Base-by-base conservation (phyloP, 2,888 invertebrate genomes). In the Diarsia rubi region DNA sequence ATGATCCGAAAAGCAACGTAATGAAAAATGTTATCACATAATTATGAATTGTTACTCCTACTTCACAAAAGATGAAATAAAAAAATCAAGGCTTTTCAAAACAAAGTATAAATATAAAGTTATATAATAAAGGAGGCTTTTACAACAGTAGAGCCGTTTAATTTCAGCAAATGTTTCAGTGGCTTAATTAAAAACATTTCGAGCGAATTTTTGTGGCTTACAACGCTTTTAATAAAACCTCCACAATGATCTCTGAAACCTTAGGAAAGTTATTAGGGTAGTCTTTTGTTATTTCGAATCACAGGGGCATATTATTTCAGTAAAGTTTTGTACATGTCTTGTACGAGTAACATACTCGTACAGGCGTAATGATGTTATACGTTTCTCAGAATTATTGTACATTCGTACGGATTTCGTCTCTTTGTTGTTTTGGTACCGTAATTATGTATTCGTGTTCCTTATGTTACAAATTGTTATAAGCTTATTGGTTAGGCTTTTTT, bases 171-270 rank as follows among this genome's bases (percentile, higher is more conserved):
- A 86, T 88, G 83, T 86, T 87, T 86, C 84, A 85, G 87, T 84
- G 80, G 86, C 86, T 88, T 90, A 91, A 90, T 91, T 90, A 91
- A 90, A 91, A 91, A 89, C 84, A 86, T 89, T 89, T 89, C 77
- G 65, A 82, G 78, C 73, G 86, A 86, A 84, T 88, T 90, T 90
- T 91, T 90, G 88, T 86, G 88, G 89, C 86, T 89, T 88, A 86
- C 86, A 79, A 81, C 83, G 85, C 82, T 86, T 89, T 91, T 88
- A 86, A 84, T 88, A 85, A 87, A 89, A 88, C 86, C 86, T 88
- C 83, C 75, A 77, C 88, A 88, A 90, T 90, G 81, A 90, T 89
- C 84, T 88, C 78, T 81, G 79, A 90, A 88, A 86, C 83, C 86
- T 88, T 85, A 85, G 69, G 62, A 78, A 84, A 82, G 72, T 88